These are phyloP conservation scores for Solea solea DNA, from an alignment of 2,113 vertebrate genomes.

Conservation along the genomic window DNA sequence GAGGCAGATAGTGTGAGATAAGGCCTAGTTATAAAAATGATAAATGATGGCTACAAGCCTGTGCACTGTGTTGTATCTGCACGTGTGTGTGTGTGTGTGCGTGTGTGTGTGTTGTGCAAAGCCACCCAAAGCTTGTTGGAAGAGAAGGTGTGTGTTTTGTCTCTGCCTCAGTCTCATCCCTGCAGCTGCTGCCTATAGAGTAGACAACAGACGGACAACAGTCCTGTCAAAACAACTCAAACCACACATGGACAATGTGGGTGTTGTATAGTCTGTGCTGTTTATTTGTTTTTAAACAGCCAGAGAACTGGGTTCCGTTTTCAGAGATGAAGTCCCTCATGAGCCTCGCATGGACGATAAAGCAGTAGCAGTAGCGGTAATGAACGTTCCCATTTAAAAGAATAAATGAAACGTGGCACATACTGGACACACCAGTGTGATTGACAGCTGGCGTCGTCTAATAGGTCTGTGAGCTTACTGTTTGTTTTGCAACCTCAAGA, in stretches of 20 bases:
- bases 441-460: too few species aligned
- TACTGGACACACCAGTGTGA: too few species aligned
- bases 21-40: neutral
- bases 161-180: conserved; percentile 8
- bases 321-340: neutral
- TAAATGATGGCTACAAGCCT: conserved; percentile 6
- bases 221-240: conserved; percentile 35
- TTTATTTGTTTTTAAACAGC: neutral
- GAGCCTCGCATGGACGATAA: too few species aligned
- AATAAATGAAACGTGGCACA: too few species aligned
- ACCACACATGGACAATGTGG: neutral
- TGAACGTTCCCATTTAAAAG: too few species aligned
- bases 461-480: too few species aligned
- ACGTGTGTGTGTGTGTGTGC: neutral
- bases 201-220: conserved; percentile 10
- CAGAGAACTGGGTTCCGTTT: neutral
- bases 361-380: too few species aligned
- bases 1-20: conserved; percentile 34
- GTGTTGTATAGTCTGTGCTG: neutral
- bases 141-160: conserved; percentile 48
- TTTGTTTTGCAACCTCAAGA: too few species aligned
- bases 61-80: neutral
- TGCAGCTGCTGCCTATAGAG: conserved; percentile 53
- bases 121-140: conserved; percentile 3
- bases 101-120: neutral